Percentiles rank a stretch among this genome's conserved stretches.
phyloP scores from a whole-genome alignment of 2,888 invertebrate species.

The Seira ritae region DNA sequence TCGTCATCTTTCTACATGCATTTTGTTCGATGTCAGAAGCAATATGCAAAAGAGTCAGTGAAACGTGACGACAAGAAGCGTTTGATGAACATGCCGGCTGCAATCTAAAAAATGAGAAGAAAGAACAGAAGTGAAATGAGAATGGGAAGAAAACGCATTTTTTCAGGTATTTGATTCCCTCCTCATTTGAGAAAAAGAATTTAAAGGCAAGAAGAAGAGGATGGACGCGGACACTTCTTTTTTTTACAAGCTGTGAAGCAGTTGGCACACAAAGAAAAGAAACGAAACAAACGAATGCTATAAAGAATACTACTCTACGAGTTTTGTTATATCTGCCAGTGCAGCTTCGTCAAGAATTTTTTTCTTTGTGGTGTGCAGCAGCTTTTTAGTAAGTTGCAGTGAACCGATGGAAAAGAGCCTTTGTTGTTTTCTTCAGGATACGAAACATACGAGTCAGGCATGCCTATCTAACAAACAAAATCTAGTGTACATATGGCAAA shows the following conservation, averaged over 20 bases:
- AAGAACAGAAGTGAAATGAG: no score
- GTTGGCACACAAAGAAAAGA: slow-evolving; percentile 43
- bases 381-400: slow-evolving; percentile 31
- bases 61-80: slow-evolving; percentile 55
- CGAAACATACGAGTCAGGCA: slow-evolving; percentile 9
- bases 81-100: slow-evolving; percentile 47
- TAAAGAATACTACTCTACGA: no score
- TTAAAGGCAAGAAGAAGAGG: slow-evolving; percentile 26
- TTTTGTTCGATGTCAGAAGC: slow-evolving; percentile 9
- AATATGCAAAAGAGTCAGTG: slow-evolving; percentile 43
- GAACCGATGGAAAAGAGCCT: slow-evolving; percentile 23
- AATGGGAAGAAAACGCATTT: slow-evolving; percentile 16
- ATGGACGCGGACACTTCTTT: slow-evolving; percentile 24
- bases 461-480: no score
- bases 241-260: slow-evolving; percentile 29
- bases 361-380: slow-evolving; percentile 15
- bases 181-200: no score
- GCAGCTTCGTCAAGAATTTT: slow-evolving; percentile 15
- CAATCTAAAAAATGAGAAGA: slow-evolving; percentile 17
- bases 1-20: neutral
- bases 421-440: slow-evolving; percentile 40
- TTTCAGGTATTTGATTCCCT: no score
- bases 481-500: no score
- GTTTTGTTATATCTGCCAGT: no score
- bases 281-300: slow-evolving; percentile 22